A percentile compares a stretch with the other conserved stretches of the same genome.
Conservation (phyloP, 2,888 invertebrate species). For the Mongoloraphidia duomilia region DNA sequence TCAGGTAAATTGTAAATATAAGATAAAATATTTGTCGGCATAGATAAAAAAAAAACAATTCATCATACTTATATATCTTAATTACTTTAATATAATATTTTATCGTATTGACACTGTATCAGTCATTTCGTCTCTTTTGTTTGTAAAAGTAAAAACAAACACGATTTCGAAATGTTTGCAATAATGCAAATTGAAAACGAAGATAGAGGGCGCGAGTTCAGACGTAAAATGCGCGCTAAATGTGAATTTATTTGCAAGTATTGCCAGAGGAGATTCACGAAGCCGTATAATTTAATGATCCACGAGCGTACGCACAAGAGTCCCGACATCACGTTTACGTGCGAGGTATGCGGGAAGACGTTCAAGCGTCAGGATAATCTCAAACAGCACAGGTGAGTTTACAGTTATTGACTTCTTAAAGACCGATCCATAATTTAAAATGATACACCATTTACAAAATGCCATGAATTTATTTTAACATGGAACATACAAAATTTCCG, state of each 20-base stretch:
- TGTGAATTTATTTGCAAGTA: conserved; percentile 98
- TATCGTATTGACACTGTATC: too few relatives aligned
- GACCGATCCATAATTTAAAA: background rate
- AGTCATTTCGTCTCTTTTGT: too few relatives aligned
- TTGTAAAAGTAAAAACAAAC: conserved; percentile 11
- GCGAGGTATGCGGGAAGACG: conserved; percentile 94
- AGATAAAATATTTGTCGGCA: too few relatives aligned
- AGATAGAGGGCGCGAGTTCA: conserved; percentile 72
- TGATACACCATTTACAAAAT: too few relatives aligned
- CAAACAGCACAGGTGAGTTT: conserved; percentile 77
- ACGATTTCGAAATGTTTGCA: conserved; percentile 61
- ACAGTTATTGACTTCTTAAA: conserved; percentile 4
- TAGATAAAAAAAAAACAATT: too few relatives aligned
- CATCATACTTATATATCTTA: too few relatives aligned
- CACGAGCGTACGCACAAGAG: conserved; percentile 98
- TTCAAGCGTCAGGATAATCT: conserved; percentile 96
- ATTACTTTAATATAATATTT: too few relatives aligned
- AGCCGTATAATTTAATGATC: conserved; percentile 96
- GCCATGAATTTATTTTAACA: too few relatives aligned
- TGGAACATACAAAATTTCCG: too few relatives aligned
- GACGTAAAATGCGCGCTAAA: conserved; percentile 80
- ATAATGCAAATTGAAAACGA: conserved; percentile 82
- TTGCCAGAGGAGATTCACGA: conserved; percentile 94
- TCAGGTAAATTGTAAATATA: too few relatives aligned
- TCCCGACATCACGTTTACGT: conserved; percentile 89